A percentile compares a stretch with the other conserved stretches of the same genome.
Evolutionary conservation across 2,113 vertebrate genomes (phyloP).

Genomic region (Aspidoscelis tigris): DNA sequence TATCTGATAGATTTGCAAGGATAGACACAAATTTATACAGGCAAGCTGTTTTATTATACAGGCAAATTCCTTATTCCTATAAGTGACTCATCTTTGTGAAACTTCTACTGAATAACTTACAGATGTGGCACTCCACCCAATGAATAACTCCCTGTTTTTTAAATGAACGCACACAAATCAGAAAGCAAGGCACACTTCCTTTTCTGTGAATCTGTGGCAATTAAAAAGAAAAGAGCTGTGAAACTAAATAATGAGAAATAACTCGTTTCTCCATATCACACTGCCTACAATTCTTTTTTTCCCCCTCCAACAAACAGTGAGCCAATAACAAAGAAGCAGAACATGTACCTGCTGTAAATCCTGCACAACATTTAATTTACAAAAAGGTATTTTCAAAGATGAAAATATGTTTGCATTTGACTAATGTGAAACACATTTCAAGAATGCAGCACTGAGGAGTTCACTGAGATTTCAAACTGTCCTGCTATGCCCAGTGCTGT

Average conservation of each 20-base stretch:
- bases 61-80: neutral
- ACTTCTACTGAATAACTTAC: neutral
- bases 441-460: constrained; percentile 16
- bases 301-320: constrained; percentile 62
- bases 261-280: too few species aligned
- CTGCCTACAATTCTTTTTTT: too few species aligned
- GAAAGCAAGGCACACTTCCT: constrained; percentile 49
- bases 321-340: constrained; percentile 55
- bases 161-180: constrained; percentile 42
- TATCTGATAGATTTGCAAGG: neutral
- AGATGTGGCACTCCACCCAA: neutral
- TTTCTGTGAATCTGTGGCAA: constrained; percentile 43
- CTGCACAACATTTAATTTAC: constrained; percentile 38
- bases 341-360: constrained; percentile 52
- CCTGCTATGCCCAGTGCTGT: constrained; percentile 29
- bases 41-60: neutral
- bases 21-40: neutral
- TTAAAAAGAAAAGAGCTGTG: constrained; percentile 43
- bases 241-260: too few species aligned
- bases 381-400: constrained; percentile 46
- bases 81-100: neutral
- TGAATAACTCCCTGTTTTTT: neutral
- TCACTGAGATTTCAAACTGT: constrained; percentile 1
- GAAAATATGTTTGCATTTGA: constrained; percentile 32
- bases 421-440: constrained; percentile 26